A percentile compares a stretch with the other conserved stretches of the same genome.
Conservation (phyloP, 2,113 vertebrate genomes). For the Fulica atra region DNA sequence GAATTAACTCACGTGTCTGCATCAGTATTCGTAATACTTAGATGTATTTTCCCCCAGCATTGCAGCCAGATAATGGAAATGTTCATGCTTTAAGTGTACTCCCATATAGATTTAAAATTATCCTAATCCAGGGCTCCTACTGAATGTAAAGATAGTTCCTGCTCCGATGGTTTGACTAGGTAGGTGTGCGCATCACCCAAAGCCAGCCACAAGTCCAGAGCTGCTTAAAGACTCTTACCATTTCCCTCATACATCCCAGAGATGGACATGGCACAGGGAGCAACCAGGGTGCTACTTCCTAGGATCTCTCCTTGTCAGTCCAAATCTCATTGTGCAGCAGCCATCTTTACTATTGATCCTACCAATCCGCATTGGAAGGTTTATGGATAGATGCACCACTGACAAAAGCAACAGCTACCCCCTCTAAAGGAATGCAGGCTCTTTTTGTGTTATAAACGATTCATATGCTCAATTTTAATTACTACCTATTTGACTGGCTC, state of each 20-base stretch:
- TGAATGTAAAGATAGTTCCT: background rate
- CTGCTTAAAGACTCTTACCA: background rate
- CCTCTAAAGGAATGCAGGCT: background rate
- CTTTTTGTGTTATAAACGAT: background rate
- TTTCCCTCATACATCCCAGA: background rate
- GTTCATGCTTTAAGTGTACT: background rate
- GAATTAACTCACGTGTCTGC: background rate
- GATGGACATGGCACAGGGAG: background rate
- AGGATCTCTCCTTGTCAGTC: background rate
- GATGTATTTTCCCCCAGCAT: background rate
- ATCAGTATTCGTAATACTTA: background rate
- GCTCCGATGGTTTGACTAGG: background rate
- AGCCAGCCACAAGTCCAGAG: background rate
- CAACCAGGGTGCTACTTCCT: background rate
- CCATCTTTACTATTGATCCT: background rate
- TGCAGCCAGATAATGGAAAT: background rate
- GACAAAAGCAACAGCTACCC: background rate
- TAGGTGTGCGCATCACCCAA: background rate
- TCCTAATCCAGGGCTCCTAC: background rate
- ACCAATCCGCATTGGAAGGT: background rate
- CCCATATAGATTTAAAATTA: background rate
- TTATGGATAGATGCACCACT: background rate
- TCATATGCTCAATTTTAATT: background rate
- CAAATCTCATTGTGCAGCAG: background rate
- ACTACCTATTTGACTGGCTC: background rate